Base-by-base conservation (phyloP, 2,797 vertebrate genomes). In the Tokudaia tokunoshimensis region DNA sequence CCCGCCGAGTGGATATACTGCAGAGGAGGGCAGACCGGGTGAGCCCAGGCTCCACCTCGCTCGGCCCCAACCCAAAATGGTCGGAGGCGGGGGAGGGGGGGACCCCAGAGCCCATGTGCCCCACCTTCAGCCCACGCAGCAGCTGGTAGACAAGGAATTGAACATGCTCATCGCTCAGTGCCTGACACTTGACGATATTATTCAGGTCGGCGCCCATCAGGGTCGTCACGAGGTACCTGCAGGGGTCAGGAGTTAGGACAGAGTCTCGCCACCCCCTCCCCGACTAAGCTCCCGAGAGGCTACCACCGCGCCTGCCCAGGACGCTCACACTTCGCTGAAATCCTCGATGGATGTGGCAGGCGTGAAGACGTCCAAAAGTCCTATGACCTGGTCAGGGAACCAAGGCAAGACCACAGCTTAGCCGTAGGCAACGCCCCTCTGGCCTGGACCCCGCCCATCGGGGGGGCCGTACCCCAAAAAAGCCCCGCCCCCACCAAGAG, bases 1-100 rank as follows among this genome's bases (percentile, higher is more conserved):
- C 99, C 99, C 0, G 99, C 99, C 84, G 99, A 99, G 98, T 99
- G 99, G 98, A 99, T 99, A 98, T 99, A 99, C 99, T 99, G 99
- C 98, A 97, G 96, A 93, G 94, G 76, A 47, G 47, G 20, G 17
- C 15, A 96, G 85, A 86, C 3, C 4, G 3, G 34, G 44, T 91
- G 67, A 86, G 85, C 26, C 59, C 67, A 3, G 15, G 55, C 50
- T 14, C 61, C 29, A 15, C 14, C 6, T 5, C 4, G 31, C 6
- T 55, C 14, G 3, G 63, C 34, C 4, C 75, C 75, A 34, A 29
- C 26, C 15, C 50, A 9, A 24, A 17, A 2, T 19, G 24, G 11
- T 81, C 29, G 17, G 12, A 13, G 61, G 24, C 41, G 65, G 24
- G 61, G 19, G 5, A 24, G 2, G 3, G 26, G 76, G 79, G 19